These are phyloP conservation scores for Hydropotes inermis DNA, from an alignment of 2,113 vertebrate species.

Conservation along the genomic window DNA sequence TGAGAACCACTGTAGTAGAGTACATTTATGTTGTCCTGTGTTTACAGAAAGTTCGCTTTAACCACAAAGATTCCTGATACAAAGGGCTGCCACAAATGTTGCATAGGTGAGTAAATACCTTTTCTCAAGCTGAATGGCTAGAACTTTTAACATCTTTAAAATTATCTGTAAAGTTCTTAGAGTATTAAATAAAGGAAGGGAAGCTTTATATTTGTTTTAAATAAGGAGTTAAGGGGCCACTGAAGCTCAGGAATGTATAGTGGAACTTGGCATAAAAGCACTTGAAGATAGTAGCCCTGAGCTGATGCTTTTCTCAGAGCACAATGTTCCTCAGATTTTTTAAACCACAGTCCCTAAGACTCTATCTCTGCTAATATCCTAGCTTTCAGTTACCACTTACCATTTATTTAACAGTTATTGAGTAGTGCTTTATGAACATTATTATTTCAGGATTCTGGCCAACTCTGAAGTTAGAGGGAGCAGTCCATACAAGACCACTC, in stretches of 20 bases:
- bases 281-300: not conserved
- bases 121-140: slow-evolving; percentile 11
- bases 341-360: not conserved
- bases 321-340: not conserved
- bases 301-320: not conserved
- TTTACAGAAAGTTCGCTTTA: slow-evolving; percentile 95
- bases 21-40: slow-evolving; percentile 49
- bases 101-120: slow-evolving; percentile 89
- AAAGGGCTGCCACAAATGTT: slow-evolving; percentile 99
- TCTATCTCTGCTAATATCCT: not conserved
- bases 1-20: not conserved
- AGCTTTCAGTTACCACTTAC: not conserved
- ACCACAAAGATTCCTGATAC: slow-evolving; percentile 98
- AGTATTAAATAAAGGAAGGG: not conserved
- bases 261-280: not conserved
- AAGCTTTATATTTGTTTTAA: slow-evolving; percentile 21
- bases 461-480: not conserved
- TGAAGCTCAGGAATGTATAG: not conserved
- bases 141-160: not conserved
- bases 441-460: not conserved
- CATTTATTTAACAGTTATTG: not conserved
- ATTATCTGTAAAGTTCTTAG: not conserved
- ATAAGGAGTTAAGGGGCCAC: not conserved
- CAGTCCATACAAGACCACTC: not conserved
- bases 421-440: not conserved